These are phyloP conservation scores for Vireo altiloquus DNA, from an alignment of 2,113 vertebrate species.

Conservation along the genomic window DNA sequence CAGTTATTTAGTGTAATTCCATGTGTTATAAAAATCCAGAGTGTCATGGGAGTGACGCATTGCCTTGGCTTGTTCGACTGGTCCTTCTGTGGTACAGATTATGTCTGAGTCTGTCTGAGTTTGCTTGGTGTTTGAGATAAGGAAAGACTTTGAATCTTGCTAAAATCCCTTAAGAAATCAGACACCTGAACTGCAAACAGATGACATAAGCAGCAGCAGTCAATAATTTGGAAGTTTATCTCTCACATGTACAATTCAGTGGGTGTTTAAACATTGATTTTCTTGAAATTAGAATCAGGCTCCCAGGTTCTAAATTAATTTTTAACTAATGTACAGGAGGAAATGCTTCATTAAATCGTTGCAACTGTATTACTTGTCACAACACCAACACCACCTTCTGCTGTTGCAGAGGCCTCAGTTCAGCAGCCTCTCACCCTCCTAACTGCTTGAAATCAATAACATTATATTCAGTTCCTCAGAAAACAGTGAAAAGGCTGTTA, in stretches of 20 bases:
- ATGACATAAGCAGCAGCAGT: constrained; percentile 32
- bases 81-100: constrained; percentile 54
- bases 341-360: constrained; percentile 27
- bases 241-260: neutral
- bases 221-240: constrained; percentile 46
- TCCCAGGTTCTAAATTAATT: constrained; percentile 21
- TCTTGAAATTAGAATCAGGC: neutral
- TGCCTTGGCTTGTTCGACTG: constrained; percentile 45
- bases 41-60: constrained; percentile 49
- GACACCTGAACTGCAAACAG: constrained; percentile 64
- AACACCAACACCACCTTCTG: neutral
- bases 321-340: constrained; percentile 30
- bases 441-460: neutral
- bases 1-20: constrained; percentile 56
- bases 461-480: neutral
- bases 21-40: constrained; percentile 41
- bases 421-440: neutral
- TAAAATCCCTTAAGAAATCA: constrained; percentile 64
- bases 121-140: constrained; percentile 66
- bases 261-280: constrained; percentile 49
- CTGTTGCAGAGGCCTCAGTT: neutral
- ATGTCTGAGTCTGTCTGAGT: constrained; percentile 58
- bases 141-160: constrained; percentile 44
- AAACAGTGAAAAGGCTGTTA: neutral
- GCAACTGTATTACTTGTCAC: neutral